Conservation (phyloP, 2,113 vertebrate genomes). For the Nematolebias whitei region DNA sequence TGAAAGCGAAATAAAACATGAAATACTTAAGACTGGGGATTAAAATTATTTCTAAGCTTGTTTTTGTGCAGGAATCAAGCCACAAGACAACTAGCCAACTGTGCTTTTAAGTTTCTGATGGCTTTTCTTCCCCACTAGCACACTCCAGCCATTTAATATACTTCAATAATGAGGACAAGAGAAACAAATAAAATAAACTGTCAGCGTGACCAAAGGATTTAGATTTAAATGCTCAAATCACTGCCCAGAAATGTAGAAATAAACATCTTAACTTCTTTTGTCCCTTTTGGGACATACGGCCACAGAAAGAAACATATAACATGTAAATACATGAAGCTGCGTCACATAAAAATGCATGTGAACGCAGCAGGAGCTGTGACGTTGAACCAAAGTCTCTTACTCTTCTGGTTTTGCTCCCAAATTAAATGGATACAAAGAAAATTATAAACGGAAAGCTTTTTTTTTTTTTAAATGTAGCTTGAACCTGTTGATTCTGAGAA, state of each 20-base stretch:
- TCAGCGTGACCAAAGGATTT: background rate
- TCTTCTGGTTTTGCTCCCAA: background rate
- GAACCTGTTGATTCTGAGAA: too few relatives aligned
- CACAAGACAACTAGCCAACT: background rate
- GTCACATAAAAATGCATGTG: too few relatives aligned
- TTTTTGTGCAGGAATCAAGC: background rate
- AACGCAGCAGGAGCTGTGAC: background rate
- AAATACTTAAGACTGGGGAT: conserved; percentile 20
- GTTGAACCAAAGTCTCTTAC: background rate
- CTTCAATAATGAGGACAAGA: background rate
- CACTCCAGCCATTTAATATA: background rate
- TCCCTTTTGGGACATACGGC: too few relatives aligned
- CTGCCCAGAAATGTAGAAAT: background rate
- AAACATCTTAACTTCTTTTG: too few relatives aligned
- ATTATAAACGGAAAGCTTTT: too few relatives aligned
- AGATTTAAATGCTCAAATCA: background rate
- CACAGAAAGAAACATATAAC: too few relatives aligned
- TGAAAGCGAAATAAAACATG: conserved; percentile 42
- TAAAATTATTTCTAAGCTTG: background rate
- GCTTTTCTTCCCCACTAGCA: background rate
- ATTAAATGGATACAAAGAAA: background rate
- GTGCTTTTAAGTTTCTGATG: conserved; percentile 1
- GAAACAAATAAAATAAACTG: background rate
- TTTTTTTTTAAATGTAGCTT: too few relatives aligned
- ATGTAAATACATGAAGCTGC: background rate